phyloP scores from a whole-genome alignment of 2,888 invertebrate genomes.

The Iselma pallidipennis region DNA sequence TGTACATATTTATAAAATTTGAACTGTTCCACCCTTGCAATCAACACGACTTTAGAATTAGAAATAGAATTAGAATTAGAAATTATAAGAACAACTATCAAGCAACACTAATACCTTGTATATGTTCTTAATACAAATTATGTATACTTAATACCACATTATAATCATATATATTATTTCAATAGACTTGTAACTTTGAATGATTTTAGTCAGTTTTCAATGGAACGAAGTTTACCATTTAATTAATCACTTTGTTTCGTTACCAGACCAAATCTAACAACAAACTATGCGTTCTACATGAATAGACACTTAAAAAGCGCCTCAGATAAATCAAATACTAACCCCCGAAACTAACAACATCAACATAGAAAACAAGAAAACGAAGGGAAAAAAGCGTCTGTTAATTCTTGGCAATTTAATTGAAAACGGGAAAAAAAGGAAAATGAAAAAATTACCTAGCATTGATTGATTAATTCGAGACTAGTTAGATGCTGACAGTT shows the following conservation, averaged over 20 bases:
- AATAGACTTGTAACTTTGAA: not conserved
- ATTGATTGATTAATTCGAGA: no score
- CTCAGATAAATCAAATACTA: not conserved
- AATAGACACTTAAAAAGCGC: not conserved
- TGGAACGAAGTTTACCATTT: constrained; percentile 1
- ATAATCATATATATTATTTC: not conserved
- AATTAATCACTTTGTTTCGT: constrained; percentile 7
- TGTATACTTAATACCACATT: no score
- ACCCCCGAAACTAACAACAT: not conserved
- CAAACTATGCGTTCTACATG: not conserved
- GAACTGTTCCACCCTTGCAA: not conserved
- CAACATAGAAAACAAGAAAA: not conserved
- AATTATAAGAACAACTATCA: no score
- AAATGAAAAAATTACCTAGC: not conserved
- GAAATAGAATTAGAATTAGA: no score
- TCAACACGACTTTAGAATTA: not conserved
- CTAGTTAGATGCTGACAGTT: no score
- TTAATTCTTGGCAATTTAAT: not conserved
- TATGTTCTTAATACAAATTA: no score
- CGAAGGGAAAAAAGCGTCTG: not conserved
- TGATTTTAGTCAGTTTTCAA: no score
- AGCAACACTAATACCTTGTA: no score
- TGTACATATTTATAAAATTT: constrained; percentile 16
- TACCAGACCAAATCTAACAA: not conserved
- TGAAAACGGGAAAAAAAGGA: no score